Percentiles rank a stretch among this genome's conserved stretches.
phyloP scores from a whole-genome alignment of 2,797 vertebrate species.

The Enteromius treurensis region DNA sequence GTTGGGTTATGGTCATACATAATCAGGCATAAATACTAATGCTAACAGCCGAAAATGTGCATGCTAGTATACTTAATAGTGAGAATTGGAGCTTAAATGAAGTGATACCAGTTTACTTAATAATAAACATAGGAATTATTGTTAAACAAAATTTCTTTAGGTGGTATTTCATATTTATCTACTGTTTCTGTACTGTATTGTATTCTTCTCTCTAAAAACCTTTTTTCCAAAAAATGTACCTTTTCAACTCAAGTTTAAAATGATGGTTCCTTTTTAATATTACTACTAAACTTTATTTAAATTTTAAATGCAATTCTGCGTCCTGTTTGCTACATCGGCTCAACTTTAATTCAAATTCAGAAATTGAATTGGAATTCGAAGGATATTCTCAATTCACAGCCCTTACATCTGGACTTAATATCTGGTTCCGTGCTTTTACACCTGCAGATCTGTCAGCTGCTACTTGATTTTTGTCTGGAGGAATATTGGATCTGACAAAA shows the following conservation, averaged over 20 bases:
- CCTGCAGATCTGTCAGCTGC: slow-evolving; percentile 20
- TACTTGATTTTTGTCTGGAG: slow-evolving; percentile 65
- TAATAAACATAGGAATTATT: not conserved
- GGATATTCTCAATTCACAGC: not conserved
- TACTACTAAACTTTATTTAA: not conserved
- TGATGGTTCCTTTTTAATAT: not conserved
- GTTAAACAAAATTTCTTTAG: not conserved
- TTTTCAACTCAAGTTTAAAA: not conserved
- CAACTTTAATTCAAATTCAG: not conserved
- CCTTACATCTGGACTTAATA: slow-evolving; percentile 11
- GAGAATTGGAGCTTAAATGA: not conserved
- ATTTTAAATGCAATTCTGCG: not conserved
- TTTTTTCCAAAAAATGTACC: not conserved
- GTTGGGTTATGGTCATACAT: not conserved
- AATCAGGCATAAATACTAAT: not conserved
- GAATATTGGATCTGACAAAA: slow-evolving; percentile 73
- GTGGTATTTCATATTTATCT: not conserved
- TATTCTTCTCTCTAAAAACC: not conserved
- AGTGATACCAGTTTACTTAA: not conserved
- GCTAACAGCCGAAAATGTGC: not conserved
- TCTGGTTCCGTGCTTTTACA: slow-evolving; percentile 14
- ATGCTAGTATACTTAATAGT: not conserved
- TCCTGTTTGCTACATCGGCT: not conserved
- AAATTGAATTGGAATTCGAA: not conserved
- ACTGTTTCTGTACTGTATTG: not conserved